Base-by-base conservation (phyloP, 2,888 invertebrate species). In the Drosophila limbata region DNA sequence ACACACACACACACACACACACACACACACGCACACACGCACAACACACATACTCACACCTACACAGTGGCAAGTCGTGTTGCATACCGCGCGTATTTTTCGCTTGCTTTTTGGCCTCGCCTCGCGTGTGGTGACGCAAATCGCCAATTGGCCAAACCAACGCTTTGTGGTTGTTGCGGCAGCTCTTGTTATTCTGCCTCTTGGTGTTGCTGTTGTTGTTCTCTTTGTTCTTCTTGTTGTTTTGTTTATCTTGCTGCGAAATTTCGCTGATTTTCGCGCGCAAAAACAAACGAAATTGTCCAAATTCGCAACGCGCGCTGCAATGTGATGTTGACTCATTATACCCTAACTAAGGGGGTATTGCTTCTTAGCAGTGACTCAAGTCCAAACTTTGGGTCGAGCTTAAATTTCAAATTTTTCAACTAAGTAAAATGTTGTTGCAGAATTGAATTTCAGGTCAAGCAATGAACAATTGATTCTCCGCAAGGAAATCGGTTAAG, bases 91-190 rank as follows among this genome's bases (percentile, higher is more conserved):
- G 44, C 11, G 45, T 21, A 52, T 65, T 35, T 62, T 71, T 63
- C 50, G 25, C 37, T 56, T 51, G 44, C 47, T 55, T 66, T 78
- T 73, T 69, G 35, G 53, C 39, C 25, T 52, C 55, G 60, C 53
- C 53, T 40, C 66, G 53, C 57, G 5, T 25, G 5, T 25, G 25
- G 70, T 70, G 73, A 70, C 69, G 82, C 82, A 82, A 87, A 84
- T 87, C 82, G 78, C 80, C 83, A 76, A 75, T 80, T 83, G 85
- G 85, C 82, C 74, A 56, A 74, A 64, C 75, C 77, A 39, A 66
- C 73, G 60, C 68, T 84, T 79, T 80, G 83, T 59, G 85, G 80
- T 62, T 60, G 37, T 37, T 69, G 75, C 67, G 68, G 73, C 52
- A 48, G 48, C 33, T 65, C 25, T 44, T 53, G 69, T 33, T 61